Evolutionary conservation across 2,113 vertebrate species (phyloP).

Genomic region (Notarius lentiginosus): DNA sequence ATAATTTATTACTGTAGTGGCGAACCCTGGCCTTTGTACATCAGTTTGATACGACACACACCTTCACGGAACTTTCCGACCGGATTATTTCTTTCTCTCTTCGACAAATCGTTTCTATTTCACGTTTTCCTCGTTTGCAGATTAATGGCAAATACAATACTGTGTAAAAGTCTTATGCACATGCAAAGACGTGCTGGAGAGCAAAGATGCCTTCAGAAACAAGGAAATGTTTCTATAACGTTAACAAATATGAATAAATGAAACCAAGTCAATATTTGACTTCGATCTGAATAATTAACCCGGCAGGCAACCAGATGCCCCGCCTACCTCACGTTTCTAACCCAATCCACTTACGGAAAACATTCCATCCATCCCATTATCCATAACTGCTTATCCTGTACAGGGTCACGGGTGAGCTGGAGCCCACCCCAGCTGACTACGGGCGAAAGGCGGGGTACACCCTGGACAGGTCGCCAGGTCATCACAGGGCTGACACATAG

Average conservation of each 20-base stretch:
- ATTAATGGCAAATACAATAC: neutral
- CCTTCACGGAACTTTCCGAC: neutral
- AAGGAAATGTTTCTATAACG: no score
- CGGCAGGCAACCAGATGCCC: neutral
- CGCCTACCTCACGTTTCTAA: neutral
- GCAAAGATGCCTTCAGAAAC: neutral
- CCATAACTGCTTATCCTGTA: no score
- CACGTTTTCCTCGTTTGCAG: neutral
- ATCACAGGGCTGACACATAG: no score
- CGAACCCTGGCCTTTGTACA: neutral
- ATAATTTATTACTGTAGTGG: neutral
- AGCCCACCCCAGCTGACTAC: no score
- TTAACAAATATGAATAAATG: no score
- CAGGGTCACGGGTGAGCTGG: no score
- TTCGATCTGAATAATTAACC: neutral
- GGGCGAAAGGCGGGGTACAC: no score
- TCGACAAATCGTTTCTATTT: neutral
- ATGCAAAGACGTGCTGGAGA: no score
- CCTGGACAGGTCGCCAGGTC: no score
- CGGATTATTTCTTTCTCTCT: neutral
- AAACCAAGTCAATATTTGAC: no score
- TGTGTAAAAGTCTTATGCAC: no score
- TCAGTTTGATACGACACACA: neutral
- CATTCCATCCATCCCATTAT: neutral
- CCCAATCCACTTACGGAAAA: neutral